Conservation (phyloP, 1,140 invertebrate genomes). For the Monochamus saltuarius region DNA sequence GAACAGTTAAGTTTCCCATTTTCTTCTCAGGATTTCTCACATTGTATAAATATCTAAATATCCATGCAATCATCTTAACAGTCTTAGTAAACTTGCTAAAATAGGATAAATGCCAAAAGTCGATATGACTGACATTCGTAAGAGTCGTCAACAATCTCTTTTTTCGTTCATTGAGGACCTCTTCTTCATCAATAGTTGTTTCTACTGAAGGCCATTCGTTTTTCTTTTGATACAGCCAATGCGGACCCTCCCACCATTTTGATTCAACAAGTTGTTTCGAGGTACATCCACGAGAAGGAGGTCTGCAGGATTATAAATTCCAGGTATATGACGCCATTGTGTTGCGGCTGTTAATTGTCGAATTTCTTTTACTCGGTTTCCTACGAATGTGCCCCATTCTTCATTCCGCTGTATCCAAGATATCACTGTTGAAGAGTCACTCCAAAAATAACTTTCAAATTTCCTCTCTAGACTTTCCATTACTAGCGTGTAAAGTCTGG, state of each 20-base stretch:
- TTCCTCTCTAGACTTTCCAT: too few species aligned
- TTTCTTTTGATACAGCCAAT: conserved; percentile 15
- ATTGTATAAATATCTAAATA: too few species aligned
- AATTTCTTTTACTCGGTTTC: conserved; percentile 50
- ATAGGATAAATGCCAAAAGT: too few species aligned
- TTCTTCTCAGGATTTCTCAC: too few species aligned
- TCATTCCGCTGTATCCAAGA: conserved; percentile 44
- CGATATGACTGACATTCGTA: too few species aligned
- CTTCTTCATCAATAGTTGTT: neutral
- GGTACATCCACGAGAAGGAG: conserved; percentile 49
- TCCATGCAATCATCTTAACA: too few species aligned
- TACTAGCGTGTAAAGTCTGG: too few species aligned
- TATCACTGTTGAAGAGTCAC: conserved; percentile 45
- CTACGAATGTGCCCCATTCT: conserved; percentile 49
- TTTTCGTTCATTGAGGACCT: neutral
- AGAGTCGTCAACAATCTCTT: too few species aligned
- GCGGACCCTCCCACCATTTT: conserved; percentile 51
- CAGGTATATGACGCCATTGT: conserved; percentile 49
- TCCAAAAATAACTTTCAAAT: too few species aligned
- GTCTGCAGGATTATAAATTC: conserved; percentile 51
- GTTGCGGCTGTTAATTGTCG: conserved; percentile 27
- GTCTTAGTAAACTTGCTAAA: too few species aligned
- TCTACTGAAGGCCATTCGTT: conserved; percentile 1
- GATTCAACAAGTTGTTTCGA: conserved; percentile 43
- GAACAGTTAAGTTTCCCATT: too few species aligned